Conservation (phyloP, 1,140 invertebrate species). For the Megathymus violae region DNA sequence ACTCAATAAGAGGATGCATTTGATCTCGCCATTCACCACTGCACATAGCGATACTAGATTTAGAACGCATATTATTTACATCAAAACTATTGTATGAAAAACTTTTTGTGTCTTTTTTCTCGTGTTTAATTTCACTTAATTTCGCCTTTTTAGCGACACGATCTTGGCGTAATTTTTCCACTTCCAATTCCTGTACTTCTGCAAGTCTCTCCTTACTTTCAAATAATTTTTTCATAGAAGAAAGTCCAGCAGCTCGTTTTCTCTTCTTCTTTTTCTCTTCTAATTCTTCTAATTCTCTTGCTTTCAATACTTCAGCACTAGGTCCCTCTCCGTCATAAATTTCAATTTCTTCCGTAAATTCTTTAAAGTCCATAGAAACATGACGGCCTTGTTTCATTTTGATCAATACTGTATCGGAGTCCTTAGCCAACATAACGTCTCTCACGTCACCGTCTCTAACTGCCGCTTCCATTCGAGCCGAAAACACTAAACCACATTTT, state of each 20-base stretch:
- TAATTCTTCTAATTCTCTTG: slow-evolving; percentile 85
- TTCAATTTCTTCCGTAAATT: slow-evolving; percentile 85
- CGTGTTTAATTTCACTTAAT: slow-evolving; percentile 77
- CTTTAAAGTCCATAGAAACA: slow-evolving; percentile 88
- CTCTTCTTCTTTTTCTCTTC: slow-evolving; percentile 86
- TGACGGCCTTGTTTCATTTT: slow-evolving; percentile 89
- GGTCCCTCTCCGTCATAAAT: slow-evolving; percentile 88
- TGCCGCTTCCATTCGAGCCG: slow-evolving; percentile 89
- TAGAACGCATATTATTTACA: slow-evolving; percentile 75
- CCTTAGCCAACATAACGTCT: slow-evolving; percentile 90
- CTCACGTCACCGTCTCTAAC: slow-evolving; percentile 90
- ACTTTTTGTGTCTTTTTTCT: slow-evolving; percentile 67
- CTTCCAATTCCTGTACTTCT: slow-evolving; percentile 83
- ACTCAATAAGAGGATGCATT: slow-evolving; percentile 84
- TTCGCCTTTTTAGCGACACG: slow-evolving; percentile 79
- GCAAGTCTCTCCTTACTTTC: slow-evolving; percentile 89
- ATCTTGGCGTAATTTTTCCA: slow-evolving; percentile 75
- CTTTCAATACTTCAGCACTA: slow-evolving; percentile 85
- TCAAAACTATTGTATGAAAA: slow-evolving; percentile 68
- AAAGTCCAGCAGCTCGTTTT: slow-evolving; percentile 84
- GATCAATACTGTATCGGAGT: slow-evolving; percentile 89
- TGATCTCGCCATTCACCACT: slow-evolving; percentile 85
- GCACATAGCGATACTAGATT: slow-evolving; percentile 79
- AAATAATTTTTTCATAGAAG: slow-evolving; percentile 89
- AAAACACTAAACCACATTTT: slow-evolving; percentile 90